Evolutionary conservation across 2,113 vertebrate genomes (phyloP).

Genomic region (Corythornis madagascariensis): DNA sequence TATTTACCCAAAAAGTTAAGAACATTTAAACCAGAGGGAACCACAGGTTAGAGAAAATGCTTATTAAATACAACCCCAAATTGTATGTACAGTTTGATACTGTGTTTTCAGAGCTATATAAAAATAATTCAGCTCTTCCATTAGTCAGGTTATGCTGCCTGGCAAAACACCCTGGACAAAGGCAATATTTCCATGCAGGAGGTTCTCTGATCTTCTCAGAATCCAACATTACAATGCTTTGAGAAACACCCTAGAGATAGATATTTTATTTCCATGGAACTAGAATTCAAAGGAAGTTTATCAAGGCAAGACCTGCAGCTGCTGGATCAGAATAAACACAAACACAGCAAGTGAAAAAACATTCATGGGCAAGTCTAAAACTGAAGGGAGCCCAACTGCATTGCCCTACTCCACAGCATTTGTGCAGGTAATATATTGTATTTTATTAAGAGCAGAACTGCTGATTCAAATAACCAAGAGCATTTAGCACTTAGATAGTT

Average conservation of each 20-base stretch:
- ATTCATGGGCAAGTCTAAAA: neutral
- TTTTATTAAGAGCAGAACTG: neutral
- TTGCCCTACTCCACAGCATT: neutral
- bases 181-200: neutral
- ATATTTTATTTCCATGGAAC: neutral
- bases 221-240: neutral
- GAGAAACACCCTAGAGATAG: neutral
- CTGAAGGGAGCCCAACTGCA: neutral
- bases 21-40: constrained; percentile 35
- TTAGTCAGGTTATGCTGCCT: neutral
- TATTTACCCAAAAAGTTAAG: constrained; percentile 3
- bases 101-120: neutral
- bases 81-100: neutral
- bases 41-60: neutral
- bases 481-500: neutral
- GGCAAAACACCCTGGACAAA: neutral
- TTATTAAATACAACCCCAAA: constrained; percentile 40
- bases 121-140: neutral
- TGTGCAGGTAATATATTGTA: neutral
- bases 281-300: neutral
- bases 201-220: neutral
- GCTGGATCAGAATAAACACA: neutral
- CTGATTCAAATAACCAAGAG: neutral
- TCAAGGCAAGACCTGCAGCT: neutral
- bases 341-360: neutral